phyloP scores from a whole-genome alignment of 1,140 invertebrate genomes.

The Drosophila mayri region DNA sequence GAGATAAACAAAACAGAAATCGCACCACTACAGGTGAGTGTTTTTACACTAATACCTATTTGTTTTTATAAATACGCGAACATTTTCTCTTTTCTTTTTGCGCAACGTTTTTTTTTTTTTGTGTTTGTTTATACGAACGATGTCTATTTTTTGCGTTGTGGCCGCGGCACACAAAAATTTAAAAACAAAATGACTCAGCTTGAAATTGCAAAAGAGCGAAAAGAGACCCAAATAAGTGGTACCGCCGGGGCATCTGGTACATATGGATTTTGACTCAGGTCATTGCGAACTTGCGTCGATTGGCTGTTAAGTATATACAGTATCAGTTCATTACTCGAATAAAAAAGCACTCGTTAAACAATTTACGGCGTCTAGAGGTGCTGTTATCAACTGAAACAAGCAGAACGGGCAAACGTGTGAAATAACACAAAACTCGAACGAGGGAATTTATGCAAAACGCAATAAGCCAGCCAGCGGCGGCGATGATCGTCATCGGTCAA shows the following conservation, averaged over 20 bases:
- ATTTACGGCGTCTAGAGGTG: constrained; percentile 26
- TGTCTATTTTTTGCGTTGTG: constrained; percentile 66
- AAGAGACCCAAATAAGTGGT: constrained; percentile 38
- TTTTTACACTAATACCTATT: constrained; percentile 27
- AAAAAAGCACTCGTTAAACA: constrained; percentile 23
- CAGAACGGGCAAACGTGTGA: constrained; percentile 47
- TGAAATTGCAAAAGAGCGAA: constrained; percentile 53
- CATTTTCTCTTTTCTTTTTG: constrained; percentile 71
- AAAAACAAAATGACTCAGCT: constrained; percentile 73
- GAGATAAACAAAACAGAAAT: constrained; percentile 44
- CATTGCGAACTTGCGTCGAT: constrained; percentile 44
- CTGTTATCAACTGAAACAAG: constrained; percentile 51
- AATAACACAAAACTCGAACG: constrained; percentile 34
- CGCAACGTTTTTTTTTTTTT: constrained; percentile 55
- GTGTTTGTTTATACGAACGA: constrained; percentile 51
- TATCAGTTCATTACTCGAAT: constrained; percentile 43
- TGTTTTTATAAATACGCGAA: constrained; percentile 41
- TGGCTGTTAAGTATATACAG: constrained; percentile 20
- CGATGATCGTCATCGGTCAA: constrained; percentile 22
- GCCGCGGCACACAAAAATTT: constrained; percentile 47
- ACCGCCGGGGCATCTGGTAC: constrained; percentile 5
- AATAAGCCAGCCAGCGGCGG: constrained; percentile 45
- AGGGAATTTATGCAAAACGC: constrained; percentile 74
- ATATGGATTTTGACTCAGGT: constrained; percentile 17
- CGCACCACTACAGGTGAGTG: constrained; percentile 12